Evolutionary conservation across 2,113 vertebrate species (phyloP), one percentile per base, ranked within the genome.

Genomic region (Harpagus bidentatus): DNA sequence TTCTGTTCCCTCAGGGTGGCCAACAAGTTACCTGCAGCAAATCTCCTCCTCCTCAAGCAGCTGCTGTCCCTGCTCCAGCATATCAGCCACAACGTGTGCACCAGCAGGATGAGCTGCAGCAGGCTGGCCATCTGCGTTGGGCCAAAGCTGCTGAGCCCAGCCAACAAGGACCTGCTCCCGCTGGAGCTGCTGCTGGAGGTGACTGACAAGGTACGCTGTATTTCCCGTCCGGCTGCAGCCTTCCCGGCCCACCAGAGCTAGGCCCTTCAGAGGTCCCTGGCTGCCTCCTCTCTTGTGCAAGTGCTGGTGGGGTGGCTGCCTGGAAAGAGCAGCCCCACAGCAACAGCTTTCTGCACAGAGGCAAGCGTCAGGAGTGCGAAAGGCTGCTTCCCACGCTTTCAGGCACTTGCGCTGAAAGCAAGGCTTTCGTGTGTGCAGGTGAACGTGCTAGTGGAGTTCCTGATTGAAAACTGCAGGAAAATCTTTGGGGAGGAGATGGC

Each of bases 111-210:
- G 98, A 98, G 98, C 43, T 98, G 98, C 47, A 93, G 95, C 94
- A 99, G 99, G 86, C 96, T 99, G 28, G 98, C 99, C 2, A 98
- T 99, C 95, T 99, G 98, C 84, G 97, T 98, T 11, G 99, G 97
- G 3, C 99, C 99, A 90, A 99, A 98, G 16, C 97, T 99, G 95
- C 98, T 99, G 93, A 97, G 97, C 88, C 94, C 48, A 50, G 50
- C 50, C 50, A 26, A 52, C 25, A 5, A 52, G 50, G 25, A 52
- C 50, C 25, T 52, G 50, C 50, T 52, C 25, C 50, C 8, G 25
- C 50, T 52, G 25, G 50, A 52, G 25, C 25, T 15, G 25, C 23
- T 52, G 50, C 50, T 52, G 25, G 50, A 52, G 50, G 50, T 52
- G 50, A 15, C 50, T 52, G 50, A 26, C 50, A 52, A 52, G 50